These are phyloP conservation scores for Anisognathus igniventris DNA, from an alignment of 2,797 vertebrate genomes.

Conservation along the genomic window DNA sequence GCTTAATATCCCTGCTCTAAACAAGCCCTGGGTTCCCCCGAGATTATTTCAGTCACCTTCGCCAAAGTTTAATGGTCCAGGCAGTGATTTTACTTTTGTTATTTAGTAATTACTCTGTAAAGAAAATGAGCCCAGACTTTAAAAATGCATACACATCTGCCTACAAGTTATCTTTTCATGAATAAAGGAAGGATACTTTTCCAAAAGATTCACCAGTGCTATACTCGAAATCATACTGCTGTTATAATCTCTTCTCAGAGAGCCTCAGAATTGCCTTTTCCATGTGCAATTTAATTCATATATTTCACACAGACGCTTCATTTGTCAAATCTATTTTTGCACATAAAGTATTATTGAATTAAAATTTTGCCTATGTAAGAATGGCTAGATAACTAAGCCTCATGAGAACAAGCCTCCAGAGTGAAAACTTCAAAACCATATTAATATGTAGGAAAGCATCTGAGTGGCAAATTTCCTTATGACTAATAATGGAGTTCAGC, in stretches of 20 bases:
- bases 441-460: background rate
- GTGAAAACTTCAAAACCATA: background rate
- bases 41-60: constrained; percentile 36
- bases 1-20: background rate
- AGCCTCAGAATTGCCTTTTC: background rate
- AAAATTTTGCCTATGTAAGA: background rate
- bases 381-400: background rate
- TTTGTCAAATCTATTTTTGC: background rate
- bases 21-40: background rate
- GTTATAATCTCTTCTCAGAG: background rate
- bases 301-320: background rate
- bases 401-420: background rate
- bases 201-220: background rate
- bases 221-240: background rate
- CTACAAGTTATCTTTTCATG: background rate
- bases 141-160: background rate
- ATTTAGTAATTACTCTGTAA: background rate
- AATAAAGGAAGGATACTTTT: background rate
- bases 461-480: background rate
- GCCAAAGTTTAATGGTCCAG: constrained; percentile 17
- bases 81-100: constrained; percentile 12
- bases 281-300: background rate
- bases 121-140: background rate
- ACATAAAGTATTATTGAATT: background rate
- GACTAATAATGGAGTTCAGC: background rate